Evolutionary conservation across 2,113 vertebrate genomes (phyloP), one percentile per base, ranked within the genome.

Genomic region (Cynoglossus semilaevis): DNA sequence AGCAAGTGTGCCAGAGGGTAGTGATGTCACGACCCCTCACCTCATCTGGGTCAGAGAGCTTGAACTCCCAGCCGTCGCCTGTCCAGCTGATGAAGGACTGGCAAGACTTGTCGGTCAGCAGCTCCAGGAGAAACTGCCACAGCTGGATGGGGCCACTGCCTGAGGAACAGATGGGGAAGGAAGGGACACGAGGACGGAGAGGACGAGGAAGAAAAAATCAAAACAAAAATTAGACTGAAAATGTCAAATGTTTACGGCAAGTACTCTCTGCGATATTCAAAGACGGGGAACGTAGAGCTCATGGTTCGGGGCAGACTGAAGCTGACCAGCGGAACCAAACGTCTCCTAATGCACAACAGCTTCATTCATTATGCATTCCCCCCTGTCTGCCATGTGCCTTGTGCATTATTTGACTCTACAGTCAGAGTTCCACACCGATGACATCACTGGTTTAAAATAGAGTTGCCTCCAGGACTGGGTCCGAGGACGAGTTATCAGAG

Each of bases 1-100:
- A 82, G 58, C 63, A 58, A 11, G 76, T 69, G 82, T 58, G 54
- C 51, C 64, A n/a, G 61, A 66, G 74, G 66, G 66, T 75, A 44
- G 63, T 7, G 5, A 38, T 77, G 79, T 80, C 70, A 9, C n/a
- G 51, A 71, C 76, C 67, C 77, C 88, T 88, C 93, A 99, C 97
- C 97, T 99, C 97, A 1, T 99, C 97, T 48, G 97, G 97, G 87
- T 99, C 97, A 0, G 97, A 99, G 13, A 99, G 95, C 75, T 99
- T 99, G 89, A 99, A 99, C 85, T 99, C 97, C 97, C 97, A 99
- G 88, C 97, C 97, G 15, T 99, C 96, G 9, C 97, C 97, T 13
- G 97, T 99, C 97, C 97, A 99, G 91, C 97, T 99, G 92, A 99
- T 99, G 89, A 99, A 99, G 72, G 97, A 95, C 90, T 99, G 97